Conservation (phyloP, 2,888 invertebrate genomes). For the Sesia bembeciformis region DNA sequence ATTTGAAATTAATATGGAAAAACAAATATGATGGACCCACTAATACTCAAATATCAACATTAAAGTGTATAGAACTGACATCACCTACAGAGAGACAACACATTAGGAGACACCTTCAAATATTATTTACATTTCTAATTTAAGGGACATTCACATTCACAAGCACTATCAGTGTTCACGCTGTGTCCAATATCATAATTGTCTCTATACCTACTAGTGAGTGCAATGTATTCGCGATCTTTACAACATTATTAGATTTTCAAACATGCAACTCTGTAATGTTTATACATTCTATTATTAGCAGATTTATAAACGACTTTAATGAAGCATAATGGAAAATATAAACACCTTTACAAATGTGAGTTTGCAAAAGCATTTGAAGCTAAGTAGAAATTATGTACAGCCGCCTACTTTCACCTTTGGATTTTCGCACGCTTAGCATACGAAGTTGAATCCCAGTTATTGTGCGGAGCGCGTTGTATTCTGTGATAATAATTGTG, state of each 20-base stretch:
- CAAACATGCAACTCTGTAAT: neutral
- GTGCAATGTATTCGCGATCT: neutral
- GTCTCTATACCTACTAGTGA: neutral
- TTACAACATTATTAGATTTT: neutral
- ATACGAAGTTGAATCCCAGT: neutral
- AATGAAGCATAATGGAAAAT: neutral
- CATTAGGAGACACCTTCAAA: slow-evolving; percentile 42
- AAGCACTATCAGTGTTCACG: slow-evolving; percentile 1
- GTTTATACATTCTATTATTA: neutral
- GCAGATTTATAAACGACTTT: neutral
- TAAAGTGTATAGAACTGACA: slow-evolving; percentile 26
- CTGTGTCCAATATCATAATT: slow-evolving; percentile 4
- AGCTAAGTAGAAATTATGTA: neutral
- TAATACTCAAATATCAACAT: slow-evolving; percentile 16
- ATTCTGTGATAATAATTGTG: neutral
- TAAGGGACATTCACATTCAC: neutral
- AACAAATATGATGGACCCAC: slow-evolving; percentile 28
- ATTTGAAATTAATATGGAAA: slow-evolving; percentile 35
- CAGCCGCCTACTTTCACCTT: slow-evolving; percentile 4
- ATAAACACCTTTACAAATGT: neutral
- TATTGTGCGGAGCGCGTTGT: neutral
- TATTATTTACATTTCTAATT: slow-evolving; percentile 30
- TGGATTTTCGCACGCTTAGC: slow-evolving; percentile 1
- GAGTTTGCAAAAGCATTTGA: neutral
- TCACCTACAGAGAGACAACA: slow-evolving; percentile 48